Base-by-base conservation (phyloP, 2,888 invertebrate genomes). In the Lumbricus terrestris region DNA sequence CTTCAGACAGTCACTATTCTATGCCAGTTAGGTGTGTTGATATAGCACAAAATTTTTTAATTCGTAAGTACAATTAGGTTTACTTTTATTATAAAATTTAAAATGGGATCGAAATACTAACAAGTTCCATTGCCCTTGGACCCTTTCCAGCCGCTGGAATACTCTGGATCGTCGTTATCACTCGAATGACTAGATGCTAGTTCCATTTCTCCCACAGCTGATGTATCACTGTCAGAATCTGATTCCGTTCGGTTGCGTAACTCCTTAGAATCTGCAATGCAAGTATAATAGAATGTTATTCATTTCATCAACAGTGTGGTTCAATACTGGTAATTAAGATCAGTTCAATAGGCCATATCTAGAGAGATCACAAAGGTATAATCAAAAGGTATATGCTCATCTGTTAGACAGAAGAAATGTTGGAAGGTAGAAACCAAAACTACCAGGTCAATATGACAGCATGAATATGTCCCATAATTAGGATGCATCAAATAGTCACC, bases 171-270 rank as follows among this genome's bases (percentile, higher is more conserved):
- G 6, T 96, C 96, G 92, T 98, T 98, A 94, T 98, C 98, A 89
- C 98, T 98, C 20, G 98, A 98, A 95, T 98, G 98, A 94, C 98
- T 98, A 89, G 98, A 98, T 29, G 98, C 98, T 89, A 98, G 96
- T 93, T 98, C 98, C 91, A 98, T 96, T 93, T 95, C 95, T 47
- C 93, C 93, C 82, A 94, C 91, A 11, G 91, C 93, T 0, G 95
- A 95, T 54, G 97, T 92, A 90, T 95, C 95, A 91, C 95, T 95
- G 91, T 98, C 97, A 0, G 97, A 97, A 93, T 98, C 98, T 0
- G 97, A 97, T 94, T 97, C 97, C 0, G 97, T 83, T 96, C 40
- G 37, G 38, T 15, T 85, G 38, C 20, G 37, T 23, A 37, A 85
- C 35, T 85, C 85, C 85, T 85, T 85, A 4, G 37, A 37, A 85